Conservation (phyloP, 1,140 invertebrate genomes). For the Drosophila aff. region DNA sequence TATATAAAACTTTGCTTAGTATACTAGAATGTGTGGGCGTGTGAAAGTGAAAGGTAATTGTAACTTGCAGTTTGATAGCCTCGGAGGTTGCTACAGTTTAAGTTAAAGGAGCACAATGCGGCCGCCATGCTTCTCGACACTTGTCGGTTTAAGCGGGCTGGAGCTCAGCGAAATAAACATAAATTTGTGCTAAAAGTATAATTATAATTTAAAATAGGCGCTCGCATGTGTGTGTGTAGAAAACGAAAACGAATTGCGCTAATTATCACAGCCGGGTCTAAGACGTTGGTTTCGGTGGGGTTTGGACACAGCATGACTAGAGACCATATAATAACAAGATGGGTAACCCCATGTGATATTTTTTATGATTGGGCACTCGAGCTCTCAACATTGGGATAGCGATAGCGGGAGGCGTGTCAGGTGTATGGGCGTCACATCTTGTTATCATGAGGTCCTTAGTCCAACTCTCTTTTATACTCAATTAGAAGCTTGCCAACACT, state of each 20-base stretch:
- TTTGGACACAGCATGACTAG: background rate
- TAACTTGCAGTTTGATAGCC: slow-evolving; percentile 58
- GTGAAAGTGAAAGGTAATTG: slow-evolving; percentile 39
- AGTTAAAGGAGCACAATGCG: slow-evolving; percentile 43
- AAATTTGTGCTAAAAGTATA: slow-evolving; percentile 56
- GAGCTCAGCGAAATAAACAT: slow-evolving; percentile 52
- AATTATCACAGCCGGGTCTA: slow-evolving; percentile 83
- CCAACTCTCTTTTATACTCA: background rate
- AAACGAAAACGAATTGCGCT: slow-evolving; percentile 73
- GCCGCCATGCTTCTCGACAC: slow-evolving; percentile 2
- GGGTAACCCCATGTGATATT: background rate
- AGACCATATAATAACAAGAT: background rate
- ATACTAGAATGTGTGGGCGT: slow-evolving; percentile 78
- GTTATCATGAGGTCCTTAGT: background rate
- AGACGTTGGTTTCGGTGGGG: slow-evolving; percentile 73
- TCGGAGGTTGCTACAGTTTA: slow-evolving; percentile 65
- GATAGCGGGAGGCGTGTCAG: background rate
- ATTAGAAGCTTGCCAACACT: slow-evolving; percentile 4
- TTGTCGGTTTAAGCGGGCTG: slow-evolving; percentile 9
- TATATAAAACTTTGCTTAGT: slow-evolving; percentile 72
- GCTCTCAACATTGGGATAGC: no score
- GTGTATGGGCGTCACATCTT: background rate
- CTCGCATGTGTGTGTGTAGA: slow-evolving; percentile 46
- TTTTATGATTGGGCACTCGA: background rate
- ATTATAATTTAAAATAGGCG: slow-evolving; percentile 45